Base-by-base conservation (phyloP, 2,113 vertebrate genomes). In the Psammodynastes pulverulentus region DNA sequence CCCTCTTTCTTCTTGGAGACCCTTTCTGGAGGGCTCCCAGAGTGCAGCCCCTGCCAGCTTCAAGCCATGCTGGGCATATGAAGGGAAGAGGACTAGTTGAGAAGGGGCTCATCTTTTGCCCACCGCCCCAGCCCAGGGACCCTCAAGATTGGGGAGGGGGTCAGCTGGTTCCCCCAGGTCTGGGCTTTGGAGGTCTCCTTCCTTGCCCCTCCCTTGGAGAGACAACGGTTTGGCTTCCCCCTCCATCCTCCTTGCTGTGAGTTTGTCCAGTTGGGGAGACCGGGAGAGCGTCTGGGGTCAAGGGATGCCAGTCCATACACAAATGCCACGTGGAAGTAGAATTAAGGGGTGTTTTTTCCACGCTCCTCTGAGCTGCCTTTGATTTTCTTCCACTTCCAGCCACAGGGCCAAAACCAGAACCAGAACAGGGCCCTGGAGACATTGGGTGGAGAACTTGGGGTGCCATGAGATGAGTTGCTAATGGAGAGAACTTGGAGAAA, bases 341-440 rank as follows among this genome's bases (percentile, higher is more conserved):
- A n/a, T 13, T n/a, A 13, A 26, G 58, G 58, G 58, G 1, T 23
- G 3, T 1, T 9, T 1, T 5, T 5, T 1, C 52, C 52, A 8
- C 0, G 21, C 1, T 34, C 29, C 62, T 19, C n/a, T 39, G 13
- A 34, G n/a, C 67, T 72, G n/a, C 1, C 34, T 79, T 79, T 79
- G 67, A 17, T 79, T 79, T 19, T 21, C 34, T 79, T 34, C 67
- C 34, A 21, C 19, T 39, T 39, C 67, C 67, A 79, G 34, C 67
- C 1, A 0, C 2, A 0, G 1, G 67, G 17, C 67, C n/a, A 3
- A 79, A 79, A 19, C 3, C 67, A 9, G 17, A 19, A 21, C 3
- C 67, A 9, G 17, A 19, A 21, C 3, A 7, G 6, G 6, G 34
- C 67, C 6, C n/a, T n/a, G 2, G 34, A n/a, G 58, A n/a, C 10